Evolutionary conservation across 64 coral and sea anemone species (phyloP), one percentile per base, ranked within the genome.

Genomic region (Actinia tenebrosa): DNA sequence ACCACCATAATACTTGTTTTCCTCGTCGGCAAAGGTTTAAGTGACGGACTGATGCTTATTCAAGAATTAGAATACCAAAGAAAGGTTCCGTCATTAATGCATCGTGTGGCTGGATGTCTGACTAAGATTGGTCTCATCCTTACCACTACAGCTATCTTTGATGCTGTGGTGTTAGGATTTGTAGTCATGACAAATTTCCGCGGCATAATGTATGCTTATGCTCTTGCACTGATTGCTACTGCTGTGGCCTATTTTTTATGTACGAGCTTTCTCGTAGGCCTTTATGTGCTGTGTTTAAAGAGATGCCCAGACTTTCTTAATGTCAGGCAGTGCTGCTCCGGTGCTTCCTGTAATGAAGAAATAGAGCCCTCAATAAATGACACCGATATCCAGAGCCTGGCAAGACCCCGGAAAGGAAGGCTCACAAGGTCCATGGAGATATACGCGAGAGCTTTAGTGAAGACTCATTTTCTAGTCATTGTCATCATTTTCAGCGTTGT

Each of bases 51-150:
- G 42, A 54, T 93, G 20, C 56, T 93, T 30, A 63, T 87, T 23
- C 52, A 78, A 43, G 92, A 89, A 60, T 86, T 93, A 47, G 83
- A 93, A 43, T 77, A 82, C 45, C 88, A 86, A 59, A 88, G 13
- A 25, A 30, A 80, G 7, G 54, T 68, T 46, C 79, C 82, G 5
- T 93, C 92, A 14, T 7, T 89, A 17, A 61, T 22, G 45, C 84
- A 87, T 86, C 79, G 88, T 26, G 72, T 93, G 47, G 84, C 87
- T 55, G 84, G 72, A 19, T 89, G 83, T 82, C 77, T 84, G 30
- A 86, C 88, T 25, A 93, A 86, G 60, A 77, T 86, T 20, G 92
- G 92, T 14, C 84, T 93, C 77, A 46, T 86, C 86, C 53, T 89
- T 7, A 89, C 92, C 7, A 89, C 87, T 75, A 87, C 92, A 43